phyloP scores from a whole-genome alignment of 2,797 vertebrate genomes.

The Odontamblyopus rebecca region DNA sequence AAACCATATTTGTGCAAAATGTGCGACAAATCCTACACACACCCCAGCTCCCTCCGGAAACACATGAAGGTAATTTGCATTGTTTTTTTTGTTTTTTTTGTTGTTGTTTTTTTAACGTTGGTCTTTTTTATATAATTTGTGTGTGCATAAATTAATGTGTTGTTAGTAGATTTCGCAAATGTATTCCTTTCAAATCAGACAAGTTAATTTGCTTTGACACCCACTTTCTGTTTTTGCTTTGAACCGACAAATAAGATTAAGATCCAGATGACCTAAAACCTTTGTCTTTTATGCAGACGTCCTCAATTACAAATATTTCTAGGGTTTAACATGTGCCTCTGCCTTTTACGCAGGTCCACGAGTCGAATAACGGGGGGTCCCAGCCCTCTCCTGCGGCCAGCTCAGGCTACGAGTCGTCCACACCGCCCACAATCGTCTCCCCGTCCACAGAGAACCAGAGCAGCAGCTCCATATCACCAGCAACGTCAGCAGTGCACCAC shows the following conservation, averaged over 20 bases:
- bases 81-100: conserved; percentile 2
- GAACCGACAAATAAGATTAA: conserved; percentile 59
- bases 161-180: neutral
- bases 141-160: neutral
- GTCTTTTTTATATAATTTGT: neutral
- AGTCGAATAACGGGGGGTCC: conserved; percentile 89
- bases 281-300: conserved; percentile 8
- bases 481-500: conserved; percentile 95
- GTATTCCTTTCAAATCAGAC: conserved; percentile 9
- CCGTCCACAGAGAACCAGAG: conserved; percentile 96
- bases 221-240: conserved; percentile 41
- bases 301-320: neutral
- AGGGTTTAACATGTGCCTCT: neutral
- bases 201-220: conserved; percentile 50
- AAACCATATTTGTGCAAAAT: conserved; percentile 99
- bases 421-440: conserved; percentile 91
- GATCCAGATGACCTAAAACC: conserved; percentile 34
- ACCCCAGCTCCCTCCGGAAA: conserved; percentile 98
- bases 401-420: conserved; percentile 93
- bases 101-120: neutral
- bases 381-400: conserved; percentile 98
- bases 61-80: conserved; percentile 93
- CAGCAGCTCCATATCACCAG: conserved; percentile 95
- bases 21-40: conserved; percentile 99
- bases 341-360: conserved; percentile 87